Base-by-base conservation (phyloP, 35 echinoderm and acorn worm genomes). In the Patiria miniata region DNA sequence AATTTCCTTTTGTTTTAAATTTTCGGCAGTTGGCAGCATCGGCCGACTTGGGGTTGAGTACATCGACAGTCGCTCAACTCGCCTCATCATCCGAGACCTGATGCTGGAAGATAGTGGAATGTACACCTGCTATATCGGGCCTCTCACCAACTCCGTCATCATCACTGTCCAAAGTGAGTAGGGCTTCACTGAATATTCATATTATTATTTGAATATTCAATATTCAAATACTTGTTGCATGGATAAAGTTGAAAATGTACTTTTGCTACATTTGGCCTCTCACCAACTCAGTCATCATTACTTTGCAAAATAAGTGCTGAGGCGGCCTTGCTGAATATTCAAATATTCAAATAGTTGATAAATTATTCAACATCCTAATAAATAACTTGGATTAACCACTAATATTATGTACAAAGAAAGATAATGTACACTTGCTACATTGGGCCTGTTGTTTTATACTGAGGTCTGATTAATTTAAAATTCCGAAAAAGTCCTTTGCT, bases 81-180 rank as follows among this genome's bases (percentile, higher is more conserved):
- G 91, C 0, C 76, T 93, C 2, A 42, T 89, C 36, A 88, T 93
- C 28, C 68, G 79, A 17, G 81, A 88, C 68, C 33, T 93, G 18
- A 81, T 58, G 28, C 60, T 68, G 23, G 81, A 93, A 40, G 86
- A 93, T 51, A 78, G 68, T 19, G 91, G 91, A 15, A 89, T 93
- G 50, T 93, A 93, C 60, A 93, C 86, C 68, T 93, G 91, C 60
- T 89, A 89, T 77, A 89, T 93, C 28, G 91, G 87, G 79, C 37
- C 80, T 40, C 79, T 89, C 54, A 93, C 85, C 29, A 87, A 89
- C 86, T 77, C 86, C 28, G 91, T 93, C 8, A 78, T 78, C 22
- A 89, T 93, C 60, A 68, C 82, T 39, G 56, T 93, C 18, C 78
- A 93, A 77, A 69, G 91, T 93, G 88, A 93, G 85, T n/a, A n/a